Evolutionary conservation across 2,113 vertebrate genomes (phyloP).

Genomic region (Turnix velox): DNA sequence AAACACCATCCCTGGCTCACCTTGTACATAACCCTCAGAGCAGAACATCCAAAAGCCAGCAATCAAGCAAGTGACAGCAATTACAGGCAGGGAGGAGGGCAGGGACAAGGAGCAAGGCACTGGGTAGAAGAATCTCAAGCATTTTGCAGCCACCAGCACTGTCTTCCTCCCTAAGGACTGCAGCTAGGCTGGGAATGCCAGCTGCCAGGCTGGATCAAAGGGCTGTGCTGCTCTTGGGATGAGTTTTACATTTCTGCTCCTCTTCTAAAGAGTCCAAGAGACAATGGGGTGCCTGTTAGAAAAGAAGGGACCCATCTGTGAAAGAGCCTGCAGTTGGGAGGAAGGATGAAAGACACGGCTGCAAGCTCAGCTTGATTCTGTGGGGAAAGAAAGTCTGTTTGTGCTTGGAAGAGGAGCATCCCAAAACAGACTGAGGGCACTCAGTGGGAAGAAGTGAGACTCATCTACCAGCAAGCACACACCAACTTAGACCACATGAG

Average conservation of each 20-base stretch:
- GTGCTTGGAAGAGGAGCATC: background rate
- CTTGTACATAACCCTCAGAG: background rate
- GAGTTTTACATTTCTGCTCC: constrained; percentile 32
- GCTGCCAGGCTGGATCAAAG: constrained; percentile 1
- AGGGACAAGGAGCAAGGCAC: background rate
- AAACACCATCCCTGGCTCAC: background rate
- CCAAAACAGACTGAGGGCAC: background rate
- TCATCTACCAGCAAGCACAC: background rate
- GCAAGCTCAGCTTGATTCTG: background rate
- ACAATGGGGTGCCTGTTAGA: constrained; percentile 28
- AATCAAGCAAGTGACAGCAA: background rate
- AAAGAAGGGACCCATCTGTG: constrained; percentile 6
- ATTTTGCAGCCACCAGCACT: background rate
- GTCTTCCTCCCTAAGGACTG: constrained; percentile 3
- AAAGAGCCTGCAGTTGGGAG: background rate
- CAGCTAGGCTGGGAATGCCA: constrained; percentile 39
- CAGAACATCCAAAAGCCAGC: background rate
- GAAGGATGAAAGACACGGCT: background rate
- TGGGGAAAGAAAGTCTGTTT: background rate
- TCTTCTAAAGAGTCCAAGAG: background rate
- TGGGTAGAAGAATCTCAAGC: constrained; percentile 11
- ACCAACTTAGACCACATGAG: background rate
- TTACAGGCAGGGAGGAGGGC: background rate
- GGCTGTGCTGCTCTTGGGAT: background rate
- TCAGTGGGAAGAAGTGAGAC: background rate